Percentiles rank a stretch among this genome's conserved stretches.
phyloP scores from a whole-genome alignment of 2,888 invertebrate species.

The Microctonus hyperodae region DNA sequence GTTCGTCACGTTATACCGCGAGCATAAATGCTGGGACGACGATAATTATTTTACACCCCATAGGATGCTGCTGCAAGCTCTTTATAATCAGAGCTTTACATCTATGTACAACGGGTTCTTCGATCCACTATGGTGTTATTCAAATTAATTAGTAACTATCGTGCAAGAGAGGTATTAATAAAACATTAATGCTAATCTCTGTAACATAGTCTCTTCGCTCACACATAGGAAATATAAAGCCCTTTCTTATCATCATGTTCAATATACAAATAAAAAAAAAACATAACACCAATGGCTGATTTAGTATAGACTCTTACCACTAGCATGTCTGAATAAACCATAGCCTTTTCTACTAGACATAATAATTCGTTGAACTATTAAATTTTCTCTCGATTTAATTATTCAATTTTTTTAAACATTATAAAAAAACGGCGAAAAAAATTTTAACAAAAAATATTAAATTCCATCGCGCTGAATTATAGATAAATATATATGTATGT shows the following conservation, averaged over 20 bases:
- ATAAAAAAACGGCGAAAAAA: neutral
- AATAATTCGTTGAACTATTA: neutral
- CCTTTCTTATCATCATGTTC: neutral
- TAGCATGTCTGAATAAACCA: neutral
- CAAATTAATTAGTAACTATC: conserved; percentile 56
- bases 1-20: neutral
- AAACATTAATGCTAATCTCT: conserved; percentile 52
- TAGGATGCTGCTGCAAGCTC: conserved; percentile 49
- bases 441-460: neutral
- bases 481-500: neutral
- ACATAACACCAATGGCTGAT: neutral
- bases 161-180: conserved; percentile 30
- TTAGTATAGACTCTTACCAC: neutral
- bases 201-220: neutral
- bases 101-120: conserved; percentile 40
- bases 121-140: conserved; percentile 33
- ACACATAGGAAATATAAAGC: neutral
- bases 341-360: neutral
- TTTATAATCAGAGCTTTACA: conserved; percentile 52
- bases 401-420: neutral
- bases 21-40: conserved; percentile 36
- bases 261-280: neutral
- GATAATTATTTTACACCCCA: conserved; percentile 52
- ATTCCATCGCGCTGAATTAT: conserved; percentile 19
- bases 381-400: too few relatives aligned